phyloP scores from a whole-genome alignment of 2,113 vertebrate species.

The Paralichthys olivaceus region DNA sequence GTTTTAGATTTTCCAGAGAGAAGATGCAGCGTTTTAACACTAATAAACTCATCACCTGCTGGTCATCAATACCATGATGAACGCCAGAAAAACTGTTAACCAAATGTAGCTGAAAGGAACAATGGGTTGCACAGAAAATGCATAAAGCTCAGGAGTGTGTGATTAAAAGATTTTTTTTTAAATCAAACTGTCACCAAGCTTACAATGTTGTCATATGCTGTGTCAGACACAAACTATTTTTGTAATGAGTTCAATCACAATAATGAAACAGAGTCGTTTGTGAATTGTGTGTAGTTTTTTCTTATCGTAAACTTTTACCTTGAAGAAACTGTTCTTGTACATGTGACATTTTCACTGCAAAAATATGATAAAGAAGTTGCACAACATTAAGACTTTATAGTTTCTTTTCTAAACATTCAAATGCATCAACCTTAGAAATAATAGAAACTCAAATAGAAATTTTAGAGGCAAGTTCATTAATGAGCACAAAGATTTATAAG shows the following conservation, averaged over 20 bases:
- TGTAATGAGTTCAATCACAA: constrained; percentile 46
- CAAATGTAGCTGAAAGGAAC: constrained; percentile 21
- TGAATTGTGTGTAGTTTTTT: not conserved
- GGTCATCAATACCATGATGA: not conserved
- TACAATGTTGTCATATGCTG: not conserved
- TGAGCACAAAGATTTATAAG: not conserved
- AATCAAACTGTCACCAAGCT: constrained; percentile 19
- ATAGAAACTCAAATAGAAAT: no score
- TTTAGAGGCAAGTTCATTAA: not conserved
- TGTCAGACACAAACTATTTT: constrained; percentile 31
- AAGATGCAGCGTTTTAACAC: no score
- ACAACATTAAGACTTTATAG: not conserved
- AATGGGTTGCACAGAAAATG: constrained; percentile 25
- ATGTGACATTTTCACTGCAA: not conserved
- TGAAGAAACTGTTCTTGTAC: not conserved
- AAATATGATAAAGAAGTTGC: not conserved
- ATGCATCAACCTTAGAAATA: not conserved
- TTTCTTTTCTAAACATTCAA: not conserved
- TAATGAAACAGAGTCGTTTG: constrained; percentile 64
- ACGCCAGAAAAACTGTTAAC: constrained; percentile 12
- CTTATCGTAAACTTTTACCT: not conserved
- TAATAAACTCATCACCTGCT: constrained; percentile 14
- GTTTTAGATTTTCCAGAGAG: no score
- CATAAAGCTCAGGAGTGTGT: constrained; percentile 40
- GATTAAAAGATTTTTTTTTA: constrained; percentile 28